Evolutionary conservation across 1,140 invertebrate species (phyloP), one percentile per base, ranked within the genome.

Genomic region (Zaprionus vittiger): DNA sequence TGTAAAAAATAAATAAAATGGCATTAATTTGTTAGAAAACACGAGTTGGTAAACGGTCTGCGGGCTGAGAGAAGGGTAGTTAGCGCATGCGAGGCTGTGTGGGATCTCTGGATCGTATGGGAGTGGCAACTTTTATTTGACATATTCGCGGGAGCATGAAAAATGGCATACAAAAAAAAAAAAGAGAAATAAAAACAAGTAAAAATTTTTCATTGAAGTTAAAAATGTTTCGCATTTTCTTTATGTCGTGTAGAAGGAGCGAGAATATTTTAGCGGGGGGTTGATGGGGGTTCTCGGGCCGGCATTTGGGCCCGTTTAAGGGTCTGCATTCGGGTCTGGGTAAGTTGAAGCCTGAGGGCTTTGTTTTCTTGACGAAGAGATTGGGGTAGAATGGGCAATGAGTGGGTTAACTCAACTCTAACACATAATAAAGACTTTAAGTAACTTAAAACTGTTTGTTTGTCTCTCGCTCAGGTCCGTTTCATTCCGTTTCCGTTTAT

Each of bases 361-460:
- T 60, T 61, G 49, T 37, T 52, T 47, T 65, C 61, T 67, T 68
- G 15, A 6, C n/a, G 41, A 9, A 22, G 17, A 62, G 69, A 49
- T 65, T 76, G 61, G 61, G 65, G 65, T 38, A 62, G 31, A 37
- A n/a, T 28, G 41, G 61, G 73, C 66, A 86, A 80, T 71, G 85
- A 79, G 81, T 90, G 85, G 81, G 81, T 90, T 90, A 91, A 90
- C 86, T 86, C 41, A 47, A 80, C 86, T 82, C 81, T 80, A 73
- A 85, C 79, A 91, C 84, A 90, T 91, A 90, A 90, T 90, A 90
- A 90, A 85, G 79, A 85, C 84, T 90, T 90, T 85, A 90, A 90
- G 86, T 85, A 85, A 90, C 81, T 90, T 90, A 80, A 90, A 90
- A 90, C 80, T 82, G 79, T 90, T 90, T 90, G 81, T 78, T 82